Evolutionary conservation across 2,113 vertebrate genomes (phyloP), one percentile per base, ranked within the genome.

Genomic region (Pyxicephalus adspersus): DNA sequence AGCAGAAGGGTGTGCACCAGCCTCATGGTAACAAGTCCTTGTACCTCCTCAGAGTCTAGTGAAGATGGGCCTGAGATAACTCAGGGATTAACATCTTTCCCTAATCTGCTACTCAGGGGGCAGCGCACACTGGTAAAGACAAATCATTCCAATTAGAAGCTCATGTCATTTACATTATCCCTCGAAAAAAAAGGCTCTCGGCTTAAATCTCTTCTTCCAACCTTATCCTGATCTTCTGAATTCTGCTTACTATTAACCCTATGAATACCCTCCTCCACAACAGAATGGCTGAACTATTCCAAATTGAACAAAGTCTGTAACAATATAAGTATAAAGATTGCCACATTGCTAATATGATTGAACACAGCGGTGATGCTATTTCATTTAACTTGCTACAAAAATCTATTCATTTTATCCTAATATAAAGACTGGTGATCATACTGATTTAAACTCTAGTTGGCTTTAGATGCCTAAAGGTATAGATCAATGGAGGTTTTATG

Each of bases 81-180:
- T 22, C 61, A 18, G 26, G 76, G 79, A 81, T 81, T 74, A 81
- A 57, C 29, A 51, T 81, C 68, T 65, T 38, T 55, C 22, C 18
- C 52, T 74, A 81, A 74, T 64, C 79, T 74, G 29, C 26, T 65
- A 51, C 54, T 54, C 26, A 54, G 68, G 25, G 67, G 78, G 55
- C 19, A 13, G 67, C 20, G 20, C 78, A 64, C 22, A 26, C 58
- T 64, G 67, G 6, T n/a, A 72, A 22, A 50, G 74, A 81, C 60
- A 74, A 74, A 45, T 81, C 61, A 64, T 74, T 64, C 60, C 79
- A 45, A 19, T 81, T 81, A 74, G 65, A 81, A 81, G 79, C 79
- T 63, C n/a, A 68, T 74, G 58, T 72, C 79, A 72, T 72, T 25
- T 57, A 81, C 58, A 65, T 81, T 81, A 81, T 74, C 79, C 68